Percentiles rank a stretch among this genome's conserved stretches.
Conservation (phyloP, 1,140 invertebrate species). For the Pseudomyrmex concolor region DNA sequence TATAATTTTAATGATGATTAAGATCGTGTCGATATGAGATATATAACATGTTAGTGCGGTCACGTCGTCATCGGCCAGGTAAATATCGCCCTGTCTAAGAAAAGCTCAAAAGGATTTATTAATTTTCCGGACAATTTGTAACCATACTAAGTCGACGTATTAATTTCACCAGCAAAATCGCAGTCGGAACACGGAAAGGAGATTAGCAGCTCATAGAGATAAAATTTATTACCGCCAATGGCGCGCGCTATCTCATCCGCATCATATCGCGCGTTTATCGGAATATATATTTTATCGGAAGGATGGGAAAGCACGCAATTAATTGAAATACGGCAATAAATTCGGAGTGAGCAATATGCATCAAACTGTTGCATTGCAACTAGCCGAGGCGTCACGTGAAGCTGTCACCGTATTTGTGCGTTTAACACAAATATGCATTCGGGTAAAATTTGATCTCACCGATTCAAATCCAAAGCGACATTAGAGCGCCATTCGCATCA, state of each 20-base stretch:
- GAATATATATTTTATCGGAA: conserved; percentile 1
- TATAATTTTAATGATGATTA: conserved; percentile 44
- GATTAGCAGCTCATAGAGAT: conserved; percentile 29
- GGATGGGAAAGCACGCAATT: neutral
- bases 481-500: conserved; percentile 35
- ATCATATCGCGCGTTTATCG: neutral
- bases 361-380: conserved; percentile 7
- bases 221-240: conserved; percentile 38
- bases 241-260: neutral
- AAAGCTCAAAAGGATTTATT: neutral
- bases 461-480: neutral
- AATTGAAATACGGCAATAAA: conserved; percentile 20
- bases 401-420: neutral
- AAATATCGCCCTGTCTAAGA: neutral
- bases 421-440: neutral
- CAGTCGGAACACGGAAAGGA: neutral
- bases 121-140: conserved; percentile 39
- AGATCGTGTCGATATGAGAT: neutral
- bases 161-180: conserved; percentile 25
- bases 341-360: neutral
- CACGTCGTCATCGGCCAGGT: neutral
- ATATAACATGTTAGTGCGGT: neutral
- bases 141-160: conserved; percentile 12
- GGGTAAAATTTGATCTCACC: conserved; percentile 10
- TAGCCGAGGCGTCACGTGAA: neutral